A percentile compares a stretch with the other conserved stretches of the same genome.
Conservation (phyloP, 2,888 invertebrate species). For the Lottia scabra region DNA sequence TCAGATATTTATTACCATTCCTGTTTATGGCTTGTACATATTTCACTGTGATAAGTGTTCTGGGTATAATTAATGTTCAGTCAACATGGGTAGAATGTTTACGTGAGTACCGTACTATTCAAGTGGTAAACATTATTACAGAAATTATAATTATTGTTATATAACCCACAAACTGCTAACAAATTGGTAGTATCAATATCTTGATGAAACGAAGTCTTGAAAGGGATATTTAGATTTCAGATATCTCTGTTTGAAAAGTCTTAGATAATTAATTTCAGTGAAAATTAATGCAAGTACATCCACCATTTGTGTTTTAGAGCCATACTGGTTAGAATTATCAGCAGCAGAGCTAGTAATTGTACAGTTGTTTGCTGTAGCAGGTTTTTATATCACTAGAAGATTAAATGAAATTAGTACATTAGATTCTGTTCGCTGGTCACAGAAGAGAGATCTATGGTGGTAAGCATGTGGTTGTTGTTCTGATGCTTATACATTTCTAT, state of each 20-base stretch:
- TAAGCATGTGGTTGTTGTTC: conserved; percentile 35
- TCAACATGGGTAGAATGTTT: conserved; percentile 72
- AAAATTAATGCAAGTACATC: not conserved
- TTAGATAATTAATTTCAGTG: not conserved
- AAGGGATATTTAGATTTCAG: no score
- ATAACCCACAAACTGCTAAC: no score
- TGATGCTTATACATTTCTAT: no score
- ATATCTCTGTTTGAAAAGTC: not conserved
- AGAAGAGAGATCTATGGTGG: conserved; percentile 72
- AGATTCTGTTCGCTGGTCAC: conserved; percentile 69
- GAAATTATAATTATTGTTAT: no score
- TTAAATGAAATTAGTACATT: conserved; percentile 68
- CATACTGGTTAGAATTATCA: conserved; percentile 73
- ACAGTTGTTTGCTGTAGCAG: conserved; percentile 71
- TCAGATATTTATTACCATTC: conserved; percentile 70
- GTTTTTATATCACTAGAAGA: conserved; percentile 70
- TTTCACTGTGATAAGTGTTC: conserved; percentile 70
- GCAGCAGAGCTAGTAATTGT: conserved; percentile 71
- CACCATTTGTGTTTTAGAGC: conserved; percentile 64
- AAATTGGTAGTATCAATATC: no score
- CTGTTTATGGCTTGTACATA: conserved; percentile 70
- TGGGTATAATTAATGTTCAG: conserved; percentile 71
- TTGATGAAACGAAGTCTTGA: no score
- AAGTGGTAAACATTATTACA: no score
- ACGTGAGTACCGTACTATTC: conserved; percentile 61